Base-by-base conservation (phyloP, 1,140 invertebrate species). In the Dryas iulia region DNA sequence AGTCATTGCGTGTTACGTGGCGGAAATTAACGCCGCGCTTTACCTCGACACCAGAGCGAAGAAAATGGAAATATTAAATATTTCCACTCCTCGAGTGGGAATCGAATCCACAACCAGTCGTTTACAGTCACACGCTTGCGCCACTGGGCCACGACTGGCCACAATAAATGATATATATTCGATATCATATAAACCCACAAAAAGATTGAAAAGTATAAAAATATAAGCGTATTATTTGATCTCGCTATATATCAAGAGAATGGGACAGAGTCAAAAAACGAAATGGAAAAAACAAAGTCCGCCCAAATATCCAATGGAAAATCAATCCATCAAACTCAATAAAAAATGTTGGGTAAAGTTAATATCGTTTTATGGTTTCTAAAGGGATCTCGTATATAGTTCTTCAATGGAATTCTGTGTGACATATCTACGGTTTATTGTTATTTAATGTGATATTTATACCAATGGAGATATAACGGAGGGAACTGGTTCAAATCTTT, bases 271-370 rank as follows among this genome's bases (percentile, higher is more conserved):
- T n/a, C n/a, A n/a, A n/a, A n/a, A n/a, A n/a, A n/a, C n/a, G n/a
- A n/a, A n/a, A 62, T 71, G 47, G 62, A 23, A 67, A 67, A 67
- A 71, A 59, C 59, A 72, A 72, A 67, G 64, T 65, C 56, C 39
- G 31, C 30, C 59, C 69, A 66, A 71, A 71, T 71, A 71, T 66
- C 69, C 69, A 71, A 71, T 71, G 59, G 64, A 72, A 67, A 59
- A 72, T 72, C 70, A 67, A 72, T 72, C 64, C 59, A 72, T 72
- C 70, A 67, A 67, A 67, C 54, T 62, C 64, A 56, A 72, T 65
- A 70, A 65, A 72, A 71, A 67, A 72, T 67, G 54, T 59, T 28
- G 63, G 59, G 64, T 47, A 60, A 65, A 66, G 61, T 66, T 71
- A 71, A 69, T 69, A 69, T 71, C 33, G 69, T 28, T 64, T 70